Conservation (phyloP, 2,797 vertebrate genomes). For the Enteromius unitaeniatus region DNA sequence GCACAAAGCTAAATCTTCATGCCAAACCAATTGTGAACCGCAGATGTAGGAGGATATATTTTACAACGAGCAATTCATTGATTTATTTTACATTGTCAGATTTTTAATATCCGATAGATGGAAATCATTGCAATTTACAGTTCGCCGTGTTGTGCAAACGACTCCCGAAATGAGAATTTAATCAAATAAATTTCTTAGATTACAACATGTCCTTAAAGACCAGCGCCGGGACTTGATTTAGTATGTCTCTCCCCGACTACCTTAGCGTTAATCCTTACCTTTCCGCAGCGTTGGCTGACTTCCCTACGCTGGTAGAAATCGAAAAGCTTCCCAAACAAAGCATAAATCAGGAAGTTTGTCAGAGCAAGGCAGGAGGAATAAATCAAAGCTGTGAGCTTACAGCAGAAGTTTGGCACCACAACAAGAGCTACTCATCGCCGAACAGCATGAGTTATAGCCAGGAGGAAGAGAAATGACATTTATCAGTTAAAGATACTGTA, state of each 20-base stretch:
- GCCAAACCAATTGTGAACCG: neutral
- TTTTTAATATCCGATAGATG: neutral
- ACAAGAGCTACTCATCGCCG: constrained; percentile 75
- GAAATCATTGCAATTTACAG: constrained; percentile 1
- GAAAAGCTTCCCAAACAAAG: constrained; percentile 67
- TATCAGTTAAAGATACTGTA: constrained; percentile 77
- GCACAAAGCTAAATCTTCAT: neutral
- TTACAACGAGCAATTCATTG: neutral
- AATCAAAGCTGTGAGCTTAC: constrained; percentile 75
- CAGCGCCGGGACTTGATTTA: constrained; percentile 27
- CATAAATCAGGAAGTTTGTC: constrained; percentile 75
- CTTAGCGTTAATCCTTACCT: constrained; percentile 49
- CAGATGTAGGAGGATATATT: neutral
- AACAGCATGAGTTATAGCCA: constrained; percentile 72
- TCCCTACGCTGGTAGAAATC: constrained; percentile 50
- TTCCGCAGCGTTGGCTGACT: constrained; percentile 45
- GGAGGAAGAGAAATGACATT: constrained; percentile 76
- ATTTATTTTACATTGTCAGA: neutral
- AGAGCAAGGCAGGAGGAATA: constrained; percentile 70
- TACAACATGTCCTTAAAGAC: constrained; percentile 1
- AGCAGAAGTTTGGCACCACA: constrained; percentile 74
- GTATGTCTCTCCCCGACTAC: constrained; percentile 34
- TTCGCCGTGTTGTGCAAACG: neutral
- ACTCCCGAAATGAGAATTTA: constrained; percentile 11
- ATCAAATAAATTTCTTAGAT: constrained; percentile 34